Evolutionary conservation across 92 coral and sea anemone genomes (phyloP).

Genomic region (Siderastrea siderea): DNA sequence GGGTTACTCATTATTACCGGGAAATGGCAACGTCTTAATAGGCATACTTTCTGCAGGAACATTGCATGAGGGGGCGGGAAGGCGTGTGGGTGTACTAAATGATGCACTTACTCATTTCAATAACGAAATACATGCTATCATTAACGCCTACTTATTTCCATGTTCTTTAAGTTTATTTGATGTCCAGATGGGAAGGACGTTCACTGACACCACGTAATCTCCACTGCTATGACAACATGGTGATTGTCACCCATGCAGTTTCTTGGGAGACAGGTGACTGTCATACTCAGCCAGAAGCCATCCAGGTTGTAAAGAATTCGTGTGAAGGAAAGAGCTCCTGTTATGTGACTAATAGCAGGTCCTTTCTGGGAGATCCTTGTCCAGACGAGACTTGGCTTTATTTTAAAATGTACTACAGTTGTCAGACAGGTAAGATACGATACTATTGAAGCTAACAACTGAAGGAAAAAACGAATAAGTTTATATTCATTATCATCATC

Average conservation of each 20-base stretch:
- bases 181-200: not conserved
- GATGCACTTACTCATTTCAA: not conserved
- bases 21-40: too few relatives aligned
- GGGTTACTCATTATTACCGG: too few relatives aligned
- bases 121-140: not conserved
- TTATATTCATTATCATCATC: too few relatives aligned
- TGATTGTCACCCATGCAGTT: constrained; percentile 62
- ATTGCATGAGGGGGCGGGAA: too few relatives aligned
- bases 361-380: constrained; percentile 50
- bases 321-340: constrained; percentile 67
- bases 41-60: too few relatives aligned
- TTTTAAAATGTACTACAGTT: constrained; percentile 69
- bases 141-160: not conserved
- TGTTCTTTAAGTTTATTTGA: constrained; percentile 47
- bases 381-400: not conserved
- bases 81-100: not conserved
- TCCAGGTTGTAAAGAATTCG: not conserved
- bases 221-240: constrained; percentile 71
- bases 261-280: constrained; percentile 9
- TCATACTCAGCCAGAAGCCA: not conserved
- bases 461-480: not conserved
- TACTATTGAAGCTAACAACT: not conserved
- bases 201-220: constrained; percentile 50
- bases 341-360: not conserved
- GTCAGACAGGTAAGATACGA: constrained; percentile 68